Base-by-base conservation (phyloP, 1,140 invertebrate genomes). In the Scaptomyza montana region DNA sequence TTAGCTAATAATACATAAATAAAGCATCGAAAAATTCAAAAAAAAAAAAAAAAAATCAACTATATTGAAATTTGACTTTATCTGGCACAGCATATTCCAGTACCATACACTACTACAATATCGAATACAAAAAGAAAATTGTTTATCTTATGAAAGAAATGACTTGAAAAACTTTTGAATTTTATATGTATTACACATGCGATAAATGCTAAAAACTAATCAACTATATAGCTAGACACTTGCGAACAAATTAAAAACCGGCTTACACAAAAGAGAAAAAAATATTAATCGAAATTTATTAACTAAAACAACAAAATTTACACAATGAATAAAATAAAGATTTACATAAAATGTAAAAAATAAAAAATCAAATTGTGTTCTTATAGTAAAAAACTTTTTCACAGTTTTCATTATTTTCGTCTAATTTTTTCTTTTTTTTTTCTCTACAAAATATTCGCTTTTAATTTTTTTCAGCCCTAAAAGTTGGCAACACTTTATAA, bases 301-400 rank as follows among this genome's bases (percentile, higher is more conserved):
- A 47, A 71, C 49, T 67, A 70, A 72, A 59, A 65, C 55, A 78
- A 86, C 82, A 86, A 87, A 82, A 87, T 87, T 89, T 87, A 87
- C 82, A 87, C 84, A 78, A 82, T 73, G 65, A 82, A 86, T 68
- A 39, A 69, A 80, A 75, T 87, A 87, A 89, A 87, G 66, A 78
- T 89, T 84, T 87, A 89, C 85, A 87, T 87, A n/a, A 89, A 87
- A 87, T 87, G 84, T 87, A 89, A 71, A 46, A 71, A 25, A 25
- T 25, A 3, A 25, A 72, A 65, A 21, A 54, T 12, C 13, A 6
- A 33, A 4, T 6, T 33, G 30, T 33, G 30, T n/a, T 25, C 21
- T 13, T 21, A 5, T 1, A 25, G 21, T 25, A 25, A 1, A 1
- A 25, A 3, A 25, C 3, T 4, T 25, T 25, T 25, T 25, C 21